These are phyloP conservation scores for Dasypolia templi DNA, from an alignment of 2,888 invertebrate species.

Conservation along the genomic window DNA sequence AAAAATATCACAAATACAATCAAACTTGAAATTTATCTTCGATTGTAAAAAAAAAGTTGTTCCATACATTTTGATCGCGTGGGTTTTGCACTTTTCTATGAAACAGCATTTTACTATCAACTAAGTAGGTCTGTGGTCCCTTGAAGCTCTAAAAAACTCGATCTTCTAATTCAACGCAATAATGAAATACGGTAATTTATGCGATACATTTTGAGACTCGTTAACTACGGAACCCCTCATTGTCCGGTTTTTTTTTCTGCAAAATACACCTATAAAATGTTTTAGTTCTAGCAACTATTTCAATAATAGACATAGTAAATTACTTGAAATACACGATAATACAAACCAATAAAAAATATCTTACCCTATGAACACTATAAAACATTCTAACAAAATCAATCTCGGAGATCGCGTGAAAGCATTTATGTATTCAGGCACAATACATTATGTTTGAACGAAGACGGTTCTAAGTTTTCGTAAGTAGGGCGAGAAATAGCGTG, in stretches of 20 bases:
- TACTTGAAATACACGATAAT: background rate
- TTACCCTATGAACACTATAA: background rate
- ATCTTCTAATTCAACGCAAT: too few species aligned
- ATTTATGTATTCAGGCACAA: constrained; percentile 20
- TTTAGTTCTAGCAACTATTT: background rate
- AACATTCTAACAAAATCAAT: constrained; percentile 17
- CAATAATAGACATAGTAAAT: background rate
- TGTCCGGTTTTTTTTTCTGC: background rate
- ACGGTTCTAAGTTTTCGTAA: constrained; percentile 49
- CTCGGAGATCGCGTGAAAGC: constrained; percentile 35
- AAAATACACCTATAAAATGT: too few species aligned
- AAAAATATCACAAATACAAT: background rate
- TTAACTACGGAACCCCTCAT: too few species aligned
- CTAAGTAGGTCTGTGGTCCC: too few species aligned
- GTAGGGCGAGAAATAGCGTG: constrained; percentile 46
- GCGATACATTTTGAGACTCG: too few species aligned
- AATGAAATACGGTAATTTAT: too few species aligned
- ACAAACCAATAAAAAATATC: background rate
- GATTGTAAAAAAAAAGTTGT: too few species aligned
- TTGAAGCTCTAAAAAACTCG: too few species aligned
- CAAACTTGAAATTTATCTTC: background rate
- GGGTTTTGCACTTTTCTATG: too few species aligned
- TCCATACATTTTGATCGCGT: too few species aligned
- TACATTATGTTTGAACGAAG: constrained; percentile 29
- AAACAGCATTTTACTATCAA: too few species aligned